phyloP scores from a whole-genome alignment of 2,888 invertebrate genomes.

The Ferdinandea cuprea region DNA sequence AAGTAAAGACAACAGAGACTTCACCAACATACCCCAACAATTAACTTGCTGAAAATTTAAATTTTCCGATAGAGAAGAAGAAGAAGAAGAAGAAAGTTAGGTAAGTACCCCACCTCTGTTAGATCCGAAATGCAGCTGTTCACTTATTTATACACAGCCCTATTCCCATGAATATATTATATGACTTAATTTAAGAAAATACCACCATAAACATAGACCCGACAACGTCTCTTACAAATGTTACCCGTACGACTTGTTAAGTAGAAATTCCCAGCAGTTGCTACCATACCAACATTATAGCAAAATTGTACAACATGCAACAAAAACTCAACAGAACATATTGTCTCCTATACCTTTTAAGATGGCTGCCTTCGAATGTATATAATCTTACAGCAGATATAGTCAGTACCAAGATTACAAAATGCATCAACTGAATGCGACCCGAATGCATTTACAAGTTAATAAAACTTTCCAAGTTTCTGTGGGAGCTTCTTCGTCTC shows the following conservation, averaged over 20 bases:
- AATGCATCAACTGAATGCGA: conserved; percentile 53
- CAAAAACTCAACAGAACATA: conserved; percentile 34
- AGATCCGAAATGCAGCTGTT: conserved; percentile 54
- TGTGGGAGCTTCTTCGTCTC: conserved; percentile 2
- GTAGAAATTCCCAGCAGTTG: conserved; percentile 58
- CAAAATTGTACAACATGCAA: conserved; percentile 14
- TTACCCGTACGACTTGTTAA: conserved; percentile 49
- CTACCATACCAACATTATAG: conserved; percentile 21
- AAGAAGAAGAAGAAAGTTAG: conserved; percentile 25
- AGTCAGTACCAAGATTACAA: conserved; percentile 49
- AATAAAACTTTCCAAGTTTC: conserved; percentile 58
- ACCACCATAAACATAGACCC: conserved; percentile 40
- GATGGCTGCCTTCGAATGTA: conserved; percentile 32
- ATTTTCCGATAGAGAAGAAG: conserved; percentile 60
- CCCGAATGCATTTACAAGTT: conserved; percentile 61
- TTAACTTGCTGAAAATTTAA: conserved; percentile 68
- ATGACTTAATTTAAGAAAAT: conserved; percentile 70
- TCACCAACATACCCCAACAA: conserved; percentile 33
- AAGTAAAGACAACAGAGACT: conserved; percentile 29
- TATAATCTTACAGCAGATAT: conserved; percentile 53
- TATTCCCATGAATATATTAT: conserved; percentile 69
- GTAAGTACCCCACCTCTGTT: background rate
- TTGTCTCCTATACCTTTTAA: conserved; percentile 33
- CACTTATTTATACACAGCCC: conserved; percentile 64
- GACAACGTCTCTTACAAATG: conserved; percentile 39